phyloP scores from a whole-genome alignment of 2,113 vertebrate species.

The Tylochromis polylepis region DNA sequence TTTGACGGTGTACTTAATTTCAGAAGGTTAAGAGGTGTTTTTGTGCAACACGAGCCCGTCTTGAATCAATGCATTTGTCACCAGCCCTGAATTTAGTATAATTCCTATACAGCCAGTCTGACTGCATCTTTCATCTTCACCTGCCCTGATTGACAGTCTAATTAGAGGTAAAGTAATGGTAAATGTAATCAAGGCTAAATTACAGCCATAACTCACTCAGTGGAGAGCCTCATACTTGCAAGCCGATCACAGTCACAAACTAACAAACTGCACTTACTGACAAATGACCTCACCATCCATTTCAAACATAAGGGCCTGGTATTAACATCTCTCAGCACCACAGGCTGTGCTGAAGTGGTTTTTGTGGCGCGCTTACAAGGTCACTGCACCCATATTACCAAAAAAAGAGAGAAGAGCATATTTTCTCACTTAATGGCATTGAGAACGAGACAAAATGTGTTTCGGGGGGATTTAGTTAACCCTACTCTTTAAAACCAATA shows the following conservation, averaged over 20 bases:
- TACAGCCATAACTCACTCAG: constrained; percentile 60
- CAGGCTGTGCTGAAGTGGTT: not conserved
- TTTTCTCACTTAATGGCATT: not conserved
- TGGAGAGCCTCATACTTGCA: constrained; percentile 6
- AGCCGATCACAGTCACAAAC: constrained; percentile 24
- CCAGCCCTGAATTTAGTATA: not conserved
- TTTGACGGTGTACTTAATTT: not conserved
- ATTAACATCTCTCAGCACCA: not conserved
- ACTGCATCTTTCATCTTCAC: not conserved
- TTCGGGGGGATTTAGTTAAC: not conserved
- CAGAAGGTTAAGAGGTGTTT: not conserved
- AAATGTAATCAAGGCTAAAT: constrained; percentile 58
- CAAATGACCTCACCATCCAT: constrained; percentile 23
- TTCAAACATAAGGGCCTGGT: not conserved
- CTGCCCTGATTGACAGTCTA: constrained; percentile 46
- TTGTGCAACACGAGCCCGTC: not conserved
- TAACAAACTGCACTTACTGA: constrained; percentile 19
- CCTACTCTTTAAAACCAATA: not conserved
- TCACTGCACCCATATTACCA: not conserved
- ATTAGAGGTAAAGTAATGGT: constrained; percentile 60
- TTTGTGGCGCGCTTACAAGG: not conserved
- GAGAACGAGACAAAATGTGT: not conserved
- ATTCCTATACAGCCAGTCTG: not conserved
- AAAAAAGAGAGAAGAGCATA: not conserved
- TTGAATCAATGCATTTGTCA: not conserved